These are phyloP conservation scores for Thalassoma bifasciatum DNA, from an alignment of 2,113 vertebrate species.

Conservation along the genomic window DNA sequence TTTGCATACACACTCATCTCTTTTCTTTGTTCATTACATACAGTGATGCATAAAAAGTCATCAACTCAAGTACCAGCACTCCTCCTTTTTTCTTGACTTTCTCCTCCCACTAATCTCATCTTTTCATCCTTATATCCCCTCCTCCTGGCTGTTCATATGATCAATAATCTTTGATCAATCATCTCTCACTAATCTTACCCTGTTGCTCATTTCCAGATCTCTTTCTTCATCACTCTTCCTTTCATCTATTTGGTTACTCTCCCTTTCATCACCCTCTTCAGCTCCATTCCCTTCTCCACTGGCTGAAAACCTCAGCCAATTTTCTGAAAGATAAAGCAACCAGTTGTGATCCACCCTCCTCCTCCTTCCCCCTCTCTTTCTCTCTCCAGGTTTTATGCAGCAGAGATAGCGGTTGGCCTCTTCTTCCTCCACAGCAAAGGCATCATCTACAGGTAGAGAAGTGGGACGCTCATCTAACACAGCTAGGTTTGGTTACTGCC, in stretches of 20 bases:
- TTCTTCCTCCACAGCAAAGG: conserved; percentile 94
- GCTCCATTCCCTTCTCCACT: conserved; percentile 15
- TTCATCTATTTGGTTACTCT: conserved; percentile 69
- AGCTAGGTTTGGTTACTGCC: conserved; percentile 30
- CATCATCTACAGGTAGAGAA: conserved; percentile 90
- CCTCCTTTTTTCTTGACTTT: conserved; percentile 3
- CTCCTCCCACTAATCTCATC: conserved; percentile 57
- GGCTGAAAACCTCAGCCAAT: conserved; percentile 24
- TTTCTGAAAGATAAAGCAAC: conserved; percentile 36
- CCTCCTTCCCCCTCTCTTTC: background rate
- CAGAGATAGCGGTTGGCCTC: conserved; percentile 90
- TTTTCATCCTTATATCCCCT: conserved; percentile 38
- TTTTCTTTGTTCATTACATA: conserved; percentile 62
- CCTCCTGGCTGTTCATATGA: conserved; percentile 53
- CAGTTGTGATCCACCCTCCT: conserved; percentile 6
- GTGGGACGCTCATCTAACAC: conserved; percentile 17
- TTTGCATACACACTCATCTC: conserved; percentile 38
- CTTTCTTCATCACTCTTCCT: conserved; percentile 48
- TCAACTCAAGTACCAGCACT: conserved; percentile 31
- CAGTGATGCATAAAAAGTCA: conserved; percentile 50
- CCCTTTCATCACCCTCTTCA: conserved; percentile 75
- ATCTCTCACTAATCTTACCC: conserved; percentile 52
- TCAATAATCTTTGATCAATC: conserved; percentile 78
- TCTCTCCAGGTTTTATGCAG: conserved; percentile 89
- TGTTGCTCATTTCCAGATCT: conserved; percentile 58